Base-by-base conservation (phyloP, 2,888 invertebrate species). In the Scaptomyza flava region DNA sequence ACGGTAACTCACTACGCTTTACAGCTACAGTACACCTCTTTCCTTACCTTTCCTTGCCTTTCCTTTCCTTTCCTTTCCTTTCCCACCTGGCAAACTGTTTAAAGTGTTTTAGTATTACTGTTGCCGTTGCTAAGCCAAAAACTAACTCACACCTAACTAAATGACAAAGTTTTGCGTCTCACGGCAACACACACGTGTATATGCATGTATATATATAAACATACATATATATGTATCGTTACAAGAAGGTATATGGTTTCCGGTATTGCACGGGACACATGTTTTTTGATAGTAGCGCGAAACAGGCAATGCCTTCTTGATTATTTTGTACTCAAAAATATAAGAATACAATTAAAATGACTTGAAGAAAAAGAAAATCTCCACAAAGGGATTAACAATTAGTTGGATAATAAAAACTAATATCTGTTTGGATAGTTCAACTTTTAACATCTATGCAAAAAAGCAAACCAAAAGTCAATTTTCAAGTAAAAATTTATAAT, bases 141-240 rank as follows among this genome's bases (percentile, higher is more conserved):
- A 88, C 88, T 86, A 86, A 88, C 82, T 88, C 82, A 74, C 87
- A 83, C 87, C 87, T 82, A 88, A 82, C 82, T 88, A 79, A 80
- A 81, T 80, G 80, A 84, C 81, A 87, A 87, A 85, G 87, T 87
- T 87, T 75, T 68, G 60, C 65, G 61, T 63, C 73, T 72, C 56
- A 65, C 57, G 47, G 45, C 50, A 62, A 54, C 42, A 61, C 48
- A 52, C 47, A 57, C 52, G 52, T 33, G 34, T 12, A n/a, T 14
- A 50, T 17, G 17, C 17, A 17, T 17, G 17, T 1, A 33, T 12
- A 48, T 20, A 45, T 4, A 23, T 14, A 12, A 9, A 56, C 1
- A 20, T 12, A 17, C 14, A 38, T 20, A 20, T 12, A 17, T 20
- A 38, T 20, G 41, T 41, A 17, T 14, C 7, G 38, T 38, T 1